Evolutionary conservation across 2,888 invertebrate genomes (phyloP).

Genomic region (Noctua pronuba): DNA sequence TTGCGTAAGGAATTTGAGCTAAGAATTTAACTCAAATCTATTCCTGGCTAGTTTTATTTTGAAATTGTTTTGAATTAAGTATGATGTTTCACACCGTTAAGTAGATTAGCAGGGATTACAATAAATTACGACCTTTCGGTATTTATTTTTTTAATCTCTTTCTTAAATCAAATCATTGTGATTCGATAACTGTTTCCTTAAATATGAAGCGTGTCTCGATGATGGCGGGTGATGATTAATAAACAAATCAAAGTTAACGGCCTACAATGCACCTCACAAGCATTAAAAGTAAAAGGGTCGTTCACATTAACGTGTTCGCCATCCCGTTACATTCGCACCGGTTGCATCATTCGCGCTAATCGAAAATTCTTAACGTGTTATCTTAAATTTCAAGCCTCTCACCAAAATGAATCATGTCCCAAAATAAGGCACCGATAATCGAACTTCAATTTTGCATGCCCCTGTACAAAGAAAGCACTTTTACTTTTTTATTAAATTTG

Average conservation of each 20-base stretch:
- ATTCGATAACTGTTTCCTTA: conserved; percentile 15
- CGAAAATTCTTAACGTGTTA: conserved; percentile 84
- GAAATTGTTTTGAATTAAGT: not conserved
- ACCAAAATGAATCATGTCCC: conserved; percentile 85
- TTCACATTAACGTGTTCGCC: conserved; percentile 72
- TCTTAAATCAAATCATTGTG: conserved; percentile 20
- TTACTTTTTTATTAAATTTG: conserved; percentile 86
- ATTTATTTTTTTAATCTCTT: not conserved
- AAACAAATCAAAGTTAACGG: conserved; percentile 53
- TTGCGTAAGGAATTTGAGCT: conserved; percentile 28
- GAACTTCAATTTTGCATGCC: conserved; percentile 83
- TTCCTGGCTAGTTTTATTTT: not conserved
- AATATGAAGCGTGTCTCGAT: conserved; percentile 25
- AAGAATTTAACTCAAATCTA: not conserved
- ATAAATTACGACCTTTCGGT: conserved; percentile 11
- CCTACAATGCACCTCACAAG: conserved; percentile 54
- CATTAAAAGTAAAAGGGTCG: conserved; percentile 72
- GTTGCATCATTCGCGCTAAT: conserved; percentile 85
- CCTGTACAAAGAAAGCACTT: conserved; percentile 88
- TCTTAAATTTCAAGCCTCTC: conserved; percentile 85
- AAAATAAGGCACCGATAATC: conserved; percentile 84
- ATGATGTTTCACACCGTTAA: not conserved
- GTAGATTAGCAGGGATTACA: conserved; percentile 21
- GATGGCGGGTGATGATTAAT: conserved; percentile 27
- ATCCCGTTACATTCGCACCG: conserved; percentile 80